These are phyloP conservation scores for Phasia obesa DNA, from an alignment of 2,888 invertebrate genomes.

Conservation along the genomic window DNA sequence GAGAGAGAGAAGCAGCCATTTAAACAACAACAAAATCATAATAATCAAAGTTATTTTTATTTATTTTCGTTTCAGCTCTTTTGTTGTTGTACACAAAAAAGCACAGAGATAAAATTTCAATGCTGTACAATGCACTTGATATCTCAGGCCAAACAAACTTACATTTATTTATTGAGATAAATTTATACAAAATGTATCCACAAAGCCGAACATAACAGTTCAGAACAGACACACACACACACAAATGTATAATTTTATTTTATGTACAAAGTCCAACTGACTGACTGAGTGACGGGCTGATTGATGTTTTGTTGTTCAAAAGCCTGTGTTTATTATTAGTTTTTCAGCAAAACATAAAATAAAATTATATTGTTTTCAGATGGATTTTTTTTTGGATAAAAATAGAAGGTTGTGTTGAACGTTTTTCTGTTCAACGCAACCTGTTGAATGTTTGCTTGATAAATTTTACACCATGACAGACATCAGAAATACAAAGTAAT, in stretches of 20 bases:
- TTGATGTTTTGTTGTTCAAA: conserved; percentile 10
- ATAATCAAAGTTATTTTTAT: conserved; percentile 18
- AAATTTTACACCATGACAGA: conserved; percentile 39
- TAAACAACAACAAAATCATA: conserved; percentile 1
- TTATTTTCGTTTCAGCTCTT: conserved; percentile 18
- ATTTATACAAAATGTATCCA: background rate
- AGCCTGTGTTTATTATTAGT: conserved; percentile 1
- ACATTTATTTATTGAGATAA: background rate
- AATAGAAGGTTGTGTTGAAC: no score
- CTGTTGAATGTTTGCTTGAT: conserved; percentile 54
- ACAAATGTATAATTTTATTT: conserved; percentile 3
- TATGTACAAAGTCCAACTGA: conserved; percentile 29
- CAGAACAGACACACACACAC: background rate
- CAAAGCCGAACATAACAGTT: background rate
- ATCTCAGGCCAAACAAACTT: background rate
- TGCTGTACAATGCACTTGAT: conserved; percentile 66
- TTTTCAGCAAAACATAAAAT: background rate
- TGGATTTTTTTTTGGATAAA: conserved; percentile 47
- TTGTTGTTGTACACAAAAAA: conserved; percentile 14
- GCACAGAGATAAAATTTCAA: conserved; percentile 60
- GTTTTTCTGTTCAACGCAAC: background rate
- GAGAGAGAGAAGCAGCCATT: no score
- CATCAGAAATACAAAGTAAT: conserved; percentile 35
- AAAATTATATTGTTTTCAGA: conserved; percentile 23
- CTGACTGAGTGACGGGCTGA: conserved; percentile 18